These are phyloP conservation scores for Lates calcarifer DNA, from an alignment of 2,113 vertebrate species.

Conservation along the genomic window DNA sequence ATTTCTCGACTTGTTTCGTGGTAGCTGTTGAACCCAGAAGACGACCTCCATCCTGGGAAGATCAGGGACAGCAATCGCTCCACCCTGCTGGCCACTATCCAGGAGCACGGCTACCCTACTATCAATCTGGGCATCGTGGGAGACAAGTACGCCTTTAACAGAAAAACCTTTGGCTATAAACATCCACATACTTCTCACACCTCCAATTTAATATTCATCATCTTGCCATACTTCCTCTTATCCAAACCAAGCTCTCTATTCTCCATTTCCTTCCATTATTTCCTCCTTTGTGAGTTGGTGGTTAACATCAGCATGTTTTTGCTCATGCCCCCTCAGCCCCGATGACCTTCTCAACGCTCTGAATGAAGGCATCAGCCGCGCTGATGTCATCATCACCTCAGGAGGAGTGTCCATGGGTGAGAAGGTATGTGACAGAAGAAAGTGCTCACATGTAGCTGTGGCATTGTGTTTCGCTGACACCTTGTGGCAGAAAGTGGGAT, in stretches of 20 bases:
- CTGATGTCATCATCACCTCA: slow-evolving; percentile 99
- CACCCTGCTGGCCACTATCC: slow-evolving; percentile 97
- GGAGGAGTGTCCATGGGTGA: slow-evolving; percentile 99
- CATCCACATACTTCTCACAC: not conserved
- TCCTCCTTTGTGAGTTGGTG: not conserved
- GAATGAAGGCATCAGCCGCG: slow-evolving; percentile 99
- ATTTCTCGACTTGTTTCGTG: slow-evolving; percentile 49
- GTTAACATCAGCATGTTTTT: slow-evolving; percentile 25
- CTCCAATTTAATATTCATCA: not conserved
- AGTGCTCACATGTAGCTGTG: not conserved
- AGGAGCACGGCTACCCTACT: slow-evolving; percentile 98
- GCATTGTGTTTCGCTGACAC: slow-evolving; percentile 71
- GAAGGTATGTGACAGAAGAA: slow-evolving; percentile 86
- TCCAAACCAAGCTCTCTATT: slow-evolving; percentile 5
- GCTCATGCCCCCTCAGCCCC: slow-evolving; percentile 86
- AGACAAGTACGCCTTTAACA: slow-evolving; percentile 90
- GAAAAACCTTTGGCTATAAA: not conserved
- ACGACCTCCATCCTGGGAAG: slow-evolving; percentile 97
- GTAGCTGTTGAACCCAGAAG: slow-evolving; percentile 97
- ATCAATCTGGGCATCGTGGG: slow-evolving; percentile 99
- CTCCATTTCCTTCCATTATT: not conserved
- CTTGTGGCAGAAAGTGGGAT: slow-evolving; percentile 54
- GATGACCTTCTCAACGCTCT: slow-evolving; percentile 99
- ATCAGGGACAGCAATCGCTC: slow-evolving; percentile 99
- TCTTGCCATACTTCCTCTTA: not conserved